These are phyloP conservation scores for Pterostichus niger DNA, from an alignment of 2,888 invertebrate species.

Conservation along the genomic window DNA sequence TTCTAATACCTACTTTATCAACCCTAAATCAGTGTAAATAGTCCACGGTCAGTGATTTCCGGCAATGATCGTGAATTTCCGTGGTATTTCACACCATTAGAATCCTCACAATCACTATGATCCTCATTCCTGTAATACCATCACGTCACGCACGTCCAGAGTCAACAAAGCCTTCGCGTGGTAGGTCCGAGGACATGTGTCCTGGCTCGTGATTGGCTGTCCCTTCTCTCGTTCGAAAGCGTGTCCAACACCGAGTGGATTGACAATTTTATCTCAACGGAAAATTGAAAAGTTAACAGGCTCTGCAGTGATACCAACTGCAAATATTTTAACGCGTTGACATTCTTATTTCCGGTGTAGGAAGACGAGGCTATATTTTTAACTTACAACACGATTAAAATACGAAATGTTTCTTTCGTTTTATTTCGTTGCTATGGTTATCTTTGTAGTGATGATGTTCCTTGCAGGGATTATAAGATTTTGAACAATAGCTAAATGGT, in stretches of 20 bases:
- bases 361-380: conserved; percentile 23
- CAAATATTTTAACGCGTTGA: conserved; percentile 53
- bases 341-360: conserved; percentile 46
- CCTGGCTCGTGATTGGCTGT: conserved; percentile 11
- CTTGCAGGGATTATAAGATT: conserved; percentile 4
- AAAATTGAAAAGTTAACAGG: conserved; percentile 54
- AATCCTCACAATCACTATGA: conserved; percentile 1
- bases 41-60: too few relatives aligned
- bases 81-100: too few relatives aligned
- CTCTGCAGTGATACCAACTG: conserved; percentile 35
- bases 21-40: too few relatives aligned
- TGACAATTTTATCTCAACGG: conserved; percentile 45
- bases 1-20: too few relatives aligned
- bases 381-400: conserved; percentile 25
- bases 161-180: conserved; percentile 12
- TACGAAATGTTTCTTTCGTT: conserved; percentile 3
- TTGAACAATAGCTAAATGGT: too few relatives aligned
- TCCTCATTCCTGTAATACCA: conserved; percentile 23
- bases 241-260: conserved; percentile 16
- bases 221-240: neutral
- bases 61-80: too few relatives aligned
- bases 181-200: conserved; percentile 37
- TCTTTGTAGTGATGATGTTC: conserved; percentile 18
- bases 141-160: conserved; percentile 44
- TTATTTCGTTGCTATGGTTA: conserved; percentile 2